These are phyloP conservation scores for Ypsolopha sequella DNA, from an alignment of 2,888 invertebrate species.

Conservation along the genomic window DNA sequence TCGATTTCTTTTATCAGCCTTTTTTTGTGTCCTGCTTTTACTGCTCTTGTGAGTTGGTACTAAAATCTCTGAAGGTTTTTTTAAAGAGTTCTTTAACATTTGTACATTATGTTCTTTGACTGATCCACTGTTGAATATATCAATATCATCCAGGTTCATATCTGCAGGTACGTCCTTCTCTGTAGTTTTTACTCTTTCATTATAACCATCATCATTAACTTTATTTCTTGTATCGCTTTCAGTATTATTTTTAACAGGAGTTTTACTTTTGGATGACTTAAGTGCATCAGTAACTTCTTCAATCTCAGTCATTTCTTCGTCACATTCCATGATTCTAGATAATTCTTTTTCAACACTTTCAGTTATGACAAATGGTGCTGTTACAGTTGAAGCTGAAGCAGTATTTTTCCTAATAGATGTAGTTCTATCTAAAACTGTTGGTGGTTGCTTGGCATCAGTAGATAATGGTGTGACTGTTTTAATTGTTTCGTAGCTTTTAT, in stretches of 20 bases:
- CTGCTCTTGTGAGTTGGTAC: constrained; percentile 24
- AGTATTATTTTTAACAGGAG: constrained; percentile 4
- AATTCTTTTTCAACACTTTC: constrained; percentile 54
- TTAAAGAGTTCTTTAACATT: constrained; percentile 24
- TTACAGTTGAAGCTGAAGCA: constrained; percentile 49
- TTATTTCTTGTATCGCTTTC: not conserved
- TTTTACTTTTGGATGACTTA: not conserved
- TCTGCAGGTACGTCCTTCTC: constrained; percentile 14
- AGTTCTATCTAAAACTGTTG: constrained; percentile 18
- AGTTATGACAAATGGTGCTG: constrained; percentile 45
- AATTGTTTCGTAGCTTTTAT: constrained; percentile 7
- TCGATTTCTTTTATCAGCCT: constrained; percentile 31
- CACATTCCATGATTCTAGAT: constrained; percentile 38
- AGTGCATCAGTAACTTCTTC: constrained; percentile 8
- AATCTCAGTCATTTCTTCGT: constrained; percentile 10
- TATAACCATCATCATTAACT: too few species aligned
- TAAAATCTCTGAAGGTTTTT: constrained; percentile 41
- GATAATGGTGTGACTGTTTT: constrained; percentile 10
- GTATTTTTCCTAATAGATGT: constrained; percentile 42
- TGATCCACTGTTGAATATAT: constrained; percentile 48
- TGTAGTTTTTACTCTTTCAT: constrained; percentile 3
- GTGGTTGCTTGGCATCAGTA: constrained; percentile 10
- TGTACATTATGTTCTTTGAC: constrained; percentile 35
- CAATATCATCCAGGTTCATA: constrained; percentile 33
- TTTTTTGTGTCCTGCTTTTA: constrained; percentile 23